Conservation (phyloP, 2,888 invertebrate species). For the Xanthorhoe designata region DNA sequence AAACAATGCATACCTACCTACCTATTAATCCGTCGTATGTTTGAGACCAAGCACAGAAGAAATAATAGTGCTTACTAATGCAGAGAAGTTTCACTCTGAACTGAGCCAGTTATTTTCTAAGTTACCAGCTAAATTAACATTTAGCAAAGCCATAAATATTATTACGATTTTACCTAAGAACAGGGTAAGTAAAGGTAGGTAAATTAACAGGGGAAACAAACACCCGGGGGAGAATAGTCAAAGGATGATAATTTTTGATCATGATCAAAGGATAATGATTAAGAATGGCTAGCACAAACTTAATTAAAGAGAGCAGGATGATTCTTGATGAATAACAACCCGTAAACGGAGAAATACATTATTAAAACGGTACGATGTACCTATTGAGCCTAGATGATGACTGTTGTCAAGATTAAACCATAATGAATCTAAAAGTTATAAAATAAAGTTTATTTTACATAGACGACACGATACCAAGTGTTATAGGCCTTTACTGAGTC, state of each 20-base stretch:
- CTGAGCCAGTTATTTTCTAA: not conserved
- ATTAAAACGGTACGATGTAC: no score
- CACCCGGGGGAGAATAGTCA: not conserved
- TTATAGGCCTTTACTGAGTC: slow-evolving; percentile 40
- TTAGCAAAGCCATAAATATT: no score
- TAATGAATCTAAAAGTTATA: not conserved
- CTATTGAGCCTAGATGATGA: no score
- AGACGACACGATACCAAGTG: slow-evolving; percentile 1
- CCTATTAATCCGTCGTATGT: slow-evolving; percentile 44
- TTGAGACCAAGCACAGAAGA: slow-evolving; percentile 16
- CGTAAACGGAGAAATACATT: not conserved
- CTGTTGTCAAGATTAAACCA: not conserved
- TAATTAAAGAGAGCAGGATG: not conserved
- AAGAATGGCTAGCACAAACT: not conserved
- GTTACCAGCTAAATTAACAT: not conserved
- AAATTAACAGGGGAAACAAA: not conserved
- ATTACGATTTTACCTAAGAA: not conserved
- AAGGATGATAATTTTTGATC: no score
- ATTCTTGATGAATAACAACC: not conserved
- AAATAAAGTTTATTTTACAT: slow-evolving; percentile 24
- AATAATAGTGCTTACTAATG: slow-evolving; percentile 3
- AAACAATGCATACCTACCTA: slow-evolving; percentile 53
- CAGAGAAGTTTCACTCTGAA: slow-evolving; percentile 10
- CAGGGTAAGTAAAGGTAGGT: no score
- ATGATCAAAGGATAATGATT: no score